Evolutionary conservation across 2,797 vertebrate genomes (phyloP).

Genomic region (Prionace glauca): DNA sequence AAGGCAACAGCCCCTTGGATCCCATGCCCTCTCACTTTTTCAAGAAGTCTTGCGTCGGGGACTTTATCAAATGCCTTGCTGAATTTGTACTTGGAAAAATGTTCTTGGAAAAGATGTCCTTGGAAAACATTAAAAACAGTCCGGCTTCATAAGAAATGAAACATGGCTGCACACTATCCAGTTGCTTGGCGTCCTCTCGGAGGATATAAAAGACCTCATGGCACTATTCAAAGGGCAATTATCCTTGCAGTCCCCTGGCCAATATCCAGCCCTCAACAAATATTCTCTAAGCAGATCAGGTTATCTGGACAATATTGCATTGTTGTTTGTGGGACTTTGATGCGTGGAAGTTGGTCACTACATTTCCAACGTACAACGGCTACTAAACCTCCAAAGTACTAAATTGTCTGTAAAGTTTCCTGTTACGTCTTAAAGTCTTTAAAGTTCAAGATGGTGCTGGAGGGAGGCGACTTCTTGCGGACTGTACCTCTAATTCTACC

Average conservation of each 20-base stretch:
- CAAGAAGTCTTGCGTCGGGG: too few species aligned
- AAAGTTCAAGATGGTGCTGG: too few species aligned
- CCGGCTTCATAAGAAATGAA: neutral
- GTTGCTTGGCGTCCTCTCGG: neutral
- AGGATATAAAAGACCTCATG: neutral
- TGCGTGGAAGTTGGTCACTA: neutral
- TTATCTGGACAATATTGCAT: neutral
- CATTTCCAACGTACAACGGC: neutral
- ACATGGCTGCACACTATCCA: too few species aligned
- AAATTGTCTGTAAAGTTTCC: neutral
- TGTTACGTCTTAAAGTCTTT: neutral
- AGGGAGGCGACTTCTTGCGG: too few species aligned
- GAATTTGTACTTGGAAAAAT: too few species aligned
- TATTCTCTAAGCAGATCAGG: neutral
- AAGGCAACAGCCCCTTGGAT: too few species aligned
- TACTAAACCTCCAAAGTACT: neutral
- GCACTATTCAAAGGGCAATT: neutral
- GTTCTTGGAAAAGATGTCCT: neutral
- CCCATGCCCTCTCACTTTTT: too few species aligned
- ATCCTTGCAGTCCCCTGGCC: neutral
- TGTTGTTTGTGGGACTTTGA: neutral
- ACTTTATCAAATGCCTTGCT: too few species aligned
- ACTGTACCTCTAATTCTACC: too few species aligned
- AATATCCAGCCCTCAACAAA: neutral
- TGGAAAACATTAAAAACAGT: neutral